Conservation (phyloP, 2,888 invertebrate genomes). For the Junonia oenone region DNA sequence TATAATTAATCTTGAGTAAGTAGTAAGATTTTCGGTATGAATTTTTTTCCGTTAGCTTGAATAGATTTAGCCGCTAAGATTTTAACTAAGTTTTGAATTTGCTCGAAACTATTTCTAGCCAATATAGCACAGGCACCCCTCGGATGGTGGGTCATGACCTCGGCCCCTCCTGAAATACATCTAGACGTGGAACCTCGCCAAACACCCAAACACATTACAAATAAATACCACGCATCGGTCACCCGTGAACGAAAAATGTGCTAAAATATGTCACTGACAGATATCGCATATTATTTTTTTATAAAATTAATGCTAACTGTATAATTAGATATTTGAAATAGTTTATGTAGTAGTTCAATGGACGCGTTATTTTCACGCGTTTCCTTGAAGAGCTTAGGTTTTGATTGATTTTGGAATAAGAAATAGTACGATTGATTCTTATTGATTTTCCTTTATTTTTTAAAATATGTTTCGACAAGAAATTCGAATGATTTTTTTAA, state of each 20-base stretch:
- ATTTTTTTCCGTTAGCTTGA: too few relatives aligned
- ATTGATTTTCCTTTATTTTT: too few relatives aligned
- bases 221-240: constrained; percentile 19
- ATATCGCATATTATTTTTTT: background rate
- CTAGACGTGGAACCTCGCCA: constrained; percentile 53
- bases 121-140: background rate
- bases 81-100: background rate
- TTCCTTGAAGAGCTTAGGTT: background rate
- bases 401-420: background rate
- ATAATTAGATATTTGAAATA: too few relatives aligned
- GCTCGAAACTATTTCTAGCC: background rate
- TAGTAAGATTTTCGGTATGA: too few relatives aligned
- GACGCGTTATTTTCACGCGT: background rate
- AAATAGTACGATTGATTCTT: too few relatives aligned
- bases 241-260: constrained; percentile 12
- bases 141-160: constrained; percentile 57
- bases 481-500: too few relatives aligned
- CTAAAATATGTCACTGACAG: constrained; percentile 1
- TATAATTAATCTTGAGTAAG: too few relatives aligned
- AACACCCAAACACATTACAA: constrained; percentile 29
- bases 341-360: background rate
- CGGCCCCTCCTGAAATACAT: constrained; percentile 51
- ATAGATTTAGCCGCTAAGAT: too few relatives aligned
- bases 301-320: background rate
- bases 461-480: too few relatives aligned